phyloP scores from a whole-genome alignment of 2,888 invertebrate genomes.

The Cheilosia vernalis region DNA sequence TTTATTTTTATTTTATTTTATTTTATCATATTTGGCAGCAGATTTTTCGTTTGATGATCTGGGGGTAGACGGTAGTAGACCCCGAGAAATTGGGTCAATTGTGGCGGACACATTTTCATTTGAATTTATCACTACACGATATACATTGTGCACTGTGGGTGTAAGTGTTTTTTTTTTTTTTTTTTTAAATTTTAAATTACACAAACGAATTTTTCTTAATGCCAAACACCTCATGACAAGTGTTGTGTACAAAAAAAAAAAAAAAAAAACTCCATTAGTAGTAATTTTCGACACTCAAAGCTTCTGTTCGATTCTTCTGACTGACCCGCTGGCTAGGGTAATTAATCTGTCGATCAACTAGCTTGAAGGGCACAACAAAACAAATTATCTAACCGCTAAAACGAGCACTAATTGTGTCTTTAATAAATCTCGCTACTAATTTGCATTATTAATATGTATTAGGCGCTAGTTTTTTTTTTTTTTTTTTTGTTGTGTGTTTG shows the following conservation, averaged over 20 bases:
- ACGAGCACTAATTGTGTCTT: slow-evolving; percentile 64
- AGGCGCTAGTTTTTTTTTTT: slow-evolving; percentile 24
- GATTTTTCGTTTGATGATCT: slow-evolving; percentile 54
- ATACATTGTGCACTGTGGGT: slow-evolving; percentile 20
- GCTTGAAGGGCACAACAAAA: slow-evolving; percentile 51
- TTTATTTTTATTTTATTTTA: slow-evolving; percentile 31
- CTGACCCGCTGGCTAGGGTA: slow-evolving; percentile 23
- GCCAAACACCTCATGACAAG: slow-evolving; percentile 24
- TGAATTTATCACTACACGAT: slow-evolving; percentile 62
- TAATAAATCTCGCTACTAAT: slow-evolving; percentile 58
- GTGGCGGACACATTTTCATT: slow-evolving; percentile 63
- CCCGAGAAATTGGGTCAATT: slow-evolving; percentile 70
- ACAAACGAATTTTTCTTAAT: not conserved
- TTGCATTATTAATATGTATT: slow-evolving; percentile 55
- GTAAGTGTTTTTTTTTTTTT: slow-evolving; percentile 16
- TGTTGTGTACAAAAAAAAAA: slow-evolving; percentile 15
- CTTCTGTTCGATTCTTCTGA: slow-evolving; percentile 54
- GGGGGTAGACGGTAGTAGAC: slow-evolving; percentile 53
- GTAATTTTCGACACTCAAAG: slow-evolving; percentile 23
- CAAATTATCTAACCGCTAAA: slow-evolving; percentile 23
- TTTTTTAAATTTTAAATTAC: slow-evolving; percentile 15
- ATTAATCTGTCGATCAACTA: slow-evolving; percentile 70
- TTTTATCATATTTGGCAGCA: slow-evolving; percentile 71
- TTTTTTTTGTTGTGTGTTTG: slow-evolving; percentile 23
- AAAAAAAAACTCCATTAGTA: slow-evolving; percentile 39